Evolutionary conservation across 2,113 vertebrate species (phyloP), one percentile per base, ranked within the genome.

Genomic region (Phyllostomus discolor): DNA sequence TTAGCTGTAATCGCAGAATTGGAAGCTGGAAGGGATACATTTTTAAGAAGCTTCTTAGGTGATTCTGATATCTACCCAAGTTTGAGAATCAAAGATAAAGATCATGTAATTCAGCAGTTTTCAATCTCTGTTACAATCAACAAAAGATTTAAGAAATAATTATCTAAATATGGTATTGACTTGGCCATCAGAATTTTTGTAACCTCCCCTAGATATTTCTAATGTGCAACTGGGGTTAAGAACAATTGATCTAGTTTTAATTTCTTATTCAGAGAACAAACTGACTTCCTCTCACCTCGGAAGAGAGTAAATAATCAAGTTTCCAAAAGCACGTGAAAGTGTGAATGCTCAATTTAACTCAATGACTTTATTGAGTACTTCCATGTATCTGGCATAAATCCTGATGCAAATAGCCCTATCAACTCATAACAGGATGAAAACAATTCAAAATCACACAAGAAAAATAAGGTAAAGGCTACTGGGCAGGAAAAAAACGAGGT

Each of bases 161-260:
- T 81, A 92, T 7, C 26, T 31, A 88, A 14, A 64, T 72, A 76
- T 80, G 88, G 91, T 91, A 88, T 66, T 92, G 59, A 88, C n/a
- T 66, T 43, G 41, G 66, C 24, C 43, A 97, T 76, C 81, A 92
- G 15, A 41, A 69, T 76, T 52, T 81, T 85, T 82, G 35, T 79
- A 76, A 81, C 22, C 2, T 41, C 11, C 41, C 11, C 6, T 46
- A 33, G n/a, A 33, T 70, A 1, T 78, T 95, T 80, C 78, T 88
- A 92, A 88, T 9, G 4, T 80, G 76, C 33, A 66, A 5, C 14
- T 16, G 50, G 11, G 66, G 41, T 50, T 52, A 38, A 89, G 75
- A 95, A 92, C 3, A 83, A 83, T n/a, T 85, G 50, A 80, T 88
- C 19, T 50, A 69, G 35, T 75, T 94, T 94, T 67, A 78, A 85